Evolutionary conservation across 1,140 invertebrate genomes (phyloP), one percentile per base, ranked within the genome.

Genomic region (Globodera rostochiensis): DNA sequence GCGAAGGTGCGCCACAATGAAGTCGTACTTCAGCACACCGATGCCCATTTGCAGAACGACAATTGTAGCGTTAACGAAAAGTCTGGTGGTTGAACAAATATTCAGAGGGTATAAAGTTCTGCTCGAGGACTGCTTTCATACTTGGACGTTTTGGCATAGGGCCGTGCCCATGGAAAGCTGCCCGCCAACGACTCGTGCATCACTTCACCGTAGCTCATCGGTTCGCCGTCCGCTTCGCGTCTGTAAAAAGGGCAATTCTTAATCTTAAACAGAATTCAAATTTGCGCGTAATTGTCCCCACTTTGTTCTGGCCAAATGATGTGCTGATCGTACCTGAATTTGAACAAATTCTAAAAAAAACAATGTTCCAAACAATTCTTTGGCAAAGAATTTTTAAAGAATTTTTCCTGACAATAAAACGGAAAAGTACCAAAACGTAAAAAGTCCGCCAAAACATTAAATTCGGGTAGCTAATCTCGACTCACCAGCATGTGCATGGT

Each of bases 21-120:
- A 87, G 75, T 87, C 86, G 73, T 88, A 88, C 67, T 84, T 87
- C 64, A 88, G 81, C 67, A 78, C 73, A 45, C 86, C 84, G 50
- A 87, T 88, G 45, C 86, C 86, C 13, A 87, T 71, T 74, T 88
- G 86, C 9, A 87, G 57, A n/a, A 73, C 49, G 11, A 83, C 75
- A 21, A 83, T 83, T 53, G 80, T 79, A 7, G 66, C 82, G 50
- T 82, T 75, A 67, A n/a, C 47, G 69, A 77, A 77, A 25, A 77
- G 45, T 46, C 76, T 77, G 64, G 49, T 11, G 19, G n/a, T 25
- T 19, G 36, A 45, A 57, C 7, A 66, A 57, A 47, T 7, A 60
- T 21, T 64, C 60, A 50, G 21, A 47, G 11, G 21, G 8, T 2
- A 15, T 19, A 21, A 13, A 82, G 45, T 81, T 81, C 36, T 25